Conservation (phyloP, 2,888 invertebrate genomes). For the Chorisops tibialis region DNA sequence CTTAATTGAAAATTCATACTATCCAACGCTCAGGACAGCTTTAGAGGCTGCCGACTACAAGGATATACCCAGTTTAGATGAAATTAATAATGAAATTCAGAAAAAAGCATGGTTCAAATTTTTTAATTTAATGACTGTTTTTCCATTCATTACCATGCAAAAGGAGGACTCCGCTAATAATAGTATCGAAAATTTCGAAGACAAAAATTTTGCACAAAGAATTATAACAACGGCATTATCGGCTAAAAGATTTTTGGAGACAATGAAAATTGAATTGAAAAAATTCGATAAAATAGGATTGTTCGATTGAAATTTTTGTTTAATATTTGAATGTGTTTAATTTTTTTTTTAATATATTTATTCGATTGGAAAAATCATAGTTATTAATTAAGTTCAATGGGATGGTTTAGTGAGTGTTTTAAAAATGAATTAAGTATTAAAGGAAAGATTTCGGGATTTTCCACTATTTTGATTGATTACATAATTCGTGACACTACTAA, state of each 20-base stretch:
- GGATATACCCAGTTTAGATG: slow-evolving; percentile 40
- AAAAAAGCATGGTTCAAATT: slow-evolving; percentile 47
- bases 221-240: neutral
- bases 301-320: neutral
- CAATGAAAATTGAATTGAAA: neutral
- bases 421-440: too few species aligned
- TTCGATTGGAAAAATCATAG: too few species aligned
- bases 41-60: neutral
- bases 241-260: neutral
- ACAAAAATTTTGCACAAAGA: slow-evolving; percentile 26
- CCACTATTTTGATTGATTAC: too few species aligned
- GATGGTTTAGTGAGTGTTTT: too few species aligned
- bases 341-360: too few species aligned
- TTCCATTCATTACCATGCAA: slow-evolving; percentile 49
- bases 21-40: neutral
- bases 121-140: slow-evolving; percentile 47
- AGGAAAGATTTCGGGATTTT: too few species aligned
- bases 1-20: neutral
- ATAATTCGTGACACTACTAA: too few species aligned
- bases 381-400: too few species aligned
- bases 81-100: slow-evolving; percentile 42
- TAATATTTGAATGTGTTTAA: too few species aligned
- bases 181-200: slow-evolving; percentile 45
- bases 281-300: neutral
- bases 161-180: slow-evolving; percentile 48